Conservation (phyloP, 1,140 invertebrate species). For the Adoxophyes honmai region DNA sequence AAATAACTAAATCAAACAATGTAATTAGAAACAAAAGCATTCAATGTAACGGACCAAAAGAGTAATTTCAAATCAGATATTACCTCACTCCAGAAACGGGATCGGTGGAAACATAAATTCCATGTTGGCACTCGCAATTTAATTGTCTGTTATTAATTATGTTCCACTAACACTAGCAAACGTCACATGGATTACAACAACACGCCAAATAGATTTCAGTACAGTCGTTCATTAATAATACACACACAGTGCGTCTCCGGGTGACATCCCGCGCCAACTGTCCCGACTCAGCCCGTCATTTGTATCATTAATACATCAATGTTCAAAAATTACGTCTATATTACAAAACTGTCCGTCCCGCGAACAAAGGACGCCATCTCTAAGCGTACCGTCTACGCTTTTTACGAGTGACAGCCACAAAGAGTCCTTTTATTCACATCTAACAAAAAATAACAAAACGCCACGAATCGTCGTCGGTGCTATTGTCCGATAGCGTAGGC, state of each 20-base stretch:
- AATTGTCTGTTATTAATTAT: constrained; percentile 39
- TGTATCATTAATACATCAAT: constrained; percentile 40
- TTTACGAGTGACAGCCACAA: constrained; percentile 45
- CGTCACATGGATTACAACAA: constrained; percentile 34
- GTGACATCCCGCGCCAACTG: constrained; percentile 26
- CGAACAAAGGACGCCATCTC: constrained; percentile 40
- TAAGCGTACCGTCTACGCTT: constrained; percentile 48
- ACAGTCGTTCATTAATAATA: constrained; percentile 23
- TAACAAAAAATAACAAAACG: constrained; percentile 64
- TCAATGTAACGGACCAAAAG: constrained; percentile 24
- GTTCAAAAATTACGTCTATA: constrained; percentile 47
- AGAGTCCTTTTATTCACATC: constrained; percentile 47
- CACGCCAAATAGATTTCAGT: constrained; percentile 19
- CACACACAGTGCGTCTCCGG: constrained; percentile 23
- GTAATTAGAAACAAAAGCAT: constrained; percentile 22
- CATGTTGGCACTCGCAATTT: constrained; percentile 32
- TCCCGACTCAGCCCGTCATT: constrained; percentile 34
- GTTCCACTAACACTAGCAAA: constrained; percentile 38
- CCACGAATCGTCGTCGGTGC: constrained; percentile 49
- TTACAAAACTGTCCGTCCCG: constrained; percentile 37
- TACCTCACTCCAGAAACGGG: constrained; percentile 29
- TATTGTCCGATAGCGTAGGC: constrained; percentile 58
- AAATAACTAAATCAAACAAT: too few species aligned
- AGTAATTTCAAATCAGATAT: constrained; percentile 21
- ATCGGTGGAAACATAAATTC: constrained; percentile 27